Evolutionary conservation across 2,888 invertebrate species (phyloP).

Genomic region (Parthenolecanium corni): DNA sequence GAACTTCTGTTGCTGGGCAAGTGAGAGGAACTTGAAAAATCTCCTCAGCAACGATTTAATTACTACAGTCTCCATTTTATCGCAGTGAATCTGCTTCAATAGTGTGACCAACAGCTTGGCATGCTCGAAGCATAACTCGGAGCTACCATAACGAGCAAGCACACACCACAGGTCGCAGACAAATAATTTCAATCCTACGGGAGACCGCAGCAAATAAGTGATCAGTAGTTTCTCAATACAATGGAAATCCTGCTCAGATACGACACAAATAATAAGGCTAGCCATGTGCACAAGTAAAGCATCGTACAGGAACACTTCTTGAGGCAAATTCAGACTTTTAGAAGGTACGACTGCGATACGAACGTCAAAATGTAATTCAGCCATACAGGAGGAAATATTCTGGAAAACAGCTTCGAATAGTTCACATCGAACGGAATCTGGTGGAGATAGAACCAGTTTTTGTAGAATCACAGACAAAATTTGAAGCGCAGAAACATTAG

Average conservation of each 20-base stretch:
- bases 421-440: background rate
- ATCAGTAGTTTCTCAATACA: slow-evolving; percentile 2
- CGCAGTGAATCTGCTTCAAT: background rate
- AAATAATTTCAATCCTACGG: background rate
- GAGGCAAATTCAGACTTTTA: background rate
- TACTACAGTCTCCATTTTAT: background rate
- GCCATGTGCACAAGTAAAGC: slow-evolving; percentile 2
- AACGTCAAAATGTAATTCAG: slow-evolving; percentile 11
- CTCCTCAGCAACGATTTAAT: background rate
- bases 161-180: slow-evolving; percentile 16
- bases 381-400: background rate
- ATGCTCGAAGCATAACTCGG: slow-evolving; percentile 17
- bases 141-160: slow-evolving; percentile 5
- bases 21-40: slow-evolving; percentile 8
- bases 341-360: background rate
- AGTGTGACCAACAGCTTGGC: background rate
- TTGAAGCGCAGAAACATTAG: background rate
- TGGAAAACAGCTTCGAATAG: background rate
- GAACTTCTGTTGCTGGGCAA: background rate
- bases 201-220: background rate
- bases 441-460: background rate
- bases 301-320: slow-evolving; percentile 9
- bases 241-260: background rate
- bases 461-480: background rate
- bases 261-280: background rate